Evolutionary conservation across 2,888 invertebrate species (phyloP).

Genomic region (Polyommatus icarus): DNA sequence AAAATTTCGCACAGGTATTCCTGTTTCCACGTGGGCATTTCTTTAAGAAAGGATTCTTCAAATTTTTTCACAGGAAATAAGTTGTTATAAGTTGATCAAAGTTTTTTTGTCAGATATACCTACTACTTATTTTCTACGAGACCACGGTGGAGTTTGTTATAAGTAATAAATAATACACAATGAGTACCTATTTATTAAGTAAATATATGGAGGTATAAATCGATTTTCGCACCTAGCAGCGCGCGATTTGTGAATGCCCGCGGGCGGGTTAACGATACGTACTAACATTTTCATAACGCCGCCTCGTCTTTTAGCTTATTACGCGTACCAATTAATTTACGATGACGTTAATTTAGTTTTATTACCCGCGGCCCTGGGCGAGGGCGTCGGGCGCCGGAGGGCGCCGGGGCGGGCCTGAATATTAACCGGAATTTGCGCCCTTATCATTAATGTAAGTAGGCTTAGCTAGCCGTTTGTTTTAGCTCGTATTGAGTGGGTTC

Average conservation of each 20-base stretch:
- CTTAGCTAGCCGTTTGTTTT: slow-evolving; percentile 14
- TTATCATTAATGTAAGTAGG: slow-evolving; percentile 26
- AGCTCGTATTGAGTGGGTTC: background rate
- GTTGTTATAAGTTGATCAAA: no score
- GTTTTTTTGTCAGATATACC: no score
- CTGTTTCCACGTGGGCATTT: no score
- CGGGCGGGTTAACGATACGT: slow-evolving; percentile 22
- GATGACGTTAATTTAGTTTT: slow-evolving; percentile 48
- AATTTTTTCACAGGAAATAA: no score
- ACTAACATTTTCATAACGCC: slow-evolving; percentile 24
- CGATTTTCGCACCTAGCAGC: background rate
- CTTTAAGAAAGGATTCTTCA: no score
- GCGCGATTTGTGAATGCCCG: background rate
- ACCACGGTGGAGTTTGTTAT: no score
- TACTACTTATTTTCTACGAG: no score
- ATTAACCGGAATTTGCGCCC: slow-evolving; percentile 25
- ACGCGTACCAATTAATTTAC: slow-evolving; percentile 47
- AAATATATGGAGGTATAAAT: background rate
- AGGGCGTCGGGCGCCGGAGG: slow-evolving; percentile 30
- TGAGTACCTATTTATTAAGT: background rate
- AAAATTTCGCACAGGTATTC: no score
- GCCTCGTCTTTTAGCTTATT: slow-evolving; percentile 46
- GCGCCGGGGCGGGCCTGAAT: slow-evolving; percentile 17
- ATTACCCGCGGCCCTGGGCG: slow-evolving; percentile 37
- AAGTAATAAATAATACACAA: background rate